phyloP scores from a whole-genome alignment of 2,797 vertebrate genomes.

The Xenentodon cancila region DNA sequence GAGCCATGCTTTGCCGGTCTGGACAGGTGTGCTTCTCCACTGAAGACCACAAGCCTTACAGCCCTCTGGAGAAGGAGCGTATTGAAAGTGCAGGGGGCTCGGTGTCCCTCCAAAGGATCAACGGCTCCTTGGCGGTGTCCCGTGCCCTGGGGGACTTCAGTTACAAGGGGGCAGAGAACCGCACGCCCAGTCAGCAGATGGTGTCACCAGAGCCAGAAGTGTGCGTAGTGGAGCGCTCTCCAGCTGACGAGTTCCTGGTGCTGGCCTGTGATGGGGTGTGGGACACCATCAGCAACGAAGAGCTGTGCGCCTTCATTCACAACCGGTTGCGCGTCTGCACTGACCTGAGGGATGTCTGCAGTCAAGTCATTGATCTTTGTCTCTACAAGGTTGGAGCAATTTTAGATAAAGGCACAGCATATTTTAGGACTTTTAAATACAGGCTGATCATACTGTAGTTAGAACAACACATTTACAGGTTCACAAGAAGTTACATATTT shows the following conservation, averaged over 20 bases:
- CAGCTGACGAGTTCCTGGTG: conserved; percentile 85
- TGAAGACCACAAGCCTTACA: conserved; percentile 86
- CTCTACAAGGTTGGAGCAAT: conserved; percentile 78
- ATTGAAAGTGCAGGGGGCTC: conserved; percentile 85
- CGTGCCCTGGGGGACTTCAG: conserved; percentile 86
- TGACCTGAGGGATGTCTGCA: conserved; percentile 84
- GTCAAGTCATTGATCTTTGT: conserved; percentile 86
- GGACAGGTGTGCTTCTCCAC: conserved; percentile 84
- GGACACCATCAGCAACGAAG: conserved; percentile 84
- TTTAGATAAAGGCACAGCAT: no score
- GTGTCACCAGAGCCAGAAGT: conserved; percentile 88
- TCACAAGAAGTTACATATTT: no score
- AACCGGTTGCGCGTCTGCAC: conserved; percentile 83
- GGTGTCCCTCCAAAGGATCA: conserved; percentile 82
- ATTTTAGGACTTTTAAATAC: no score
- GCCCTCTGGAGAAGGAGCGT: conserved; percentile 83
- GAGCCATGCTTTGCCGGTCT: conserved; percentile 81
- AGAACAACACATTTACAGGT: no score
- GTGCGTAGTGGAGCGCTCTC: conserved; percentile 79
- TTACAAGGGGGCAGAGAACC: conserved; percentile 85
- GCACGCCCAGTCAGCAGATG: conserved; percentile 81
- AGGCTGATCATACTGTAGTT: no score
- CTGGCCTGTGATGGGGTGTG: conserved; percentile 88
- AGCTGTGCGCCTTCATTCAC: conserved; percentile 83
- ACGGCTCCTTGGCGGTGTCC: conserved; percentile 88